Percentiles rank a stretch among this genome's conserved stretches.
These are phyloP conservation scores for Bubo scandiacus DNA, from an alignment of 2,113 vertebrate species.

Conservation along the genomic window DNA sequence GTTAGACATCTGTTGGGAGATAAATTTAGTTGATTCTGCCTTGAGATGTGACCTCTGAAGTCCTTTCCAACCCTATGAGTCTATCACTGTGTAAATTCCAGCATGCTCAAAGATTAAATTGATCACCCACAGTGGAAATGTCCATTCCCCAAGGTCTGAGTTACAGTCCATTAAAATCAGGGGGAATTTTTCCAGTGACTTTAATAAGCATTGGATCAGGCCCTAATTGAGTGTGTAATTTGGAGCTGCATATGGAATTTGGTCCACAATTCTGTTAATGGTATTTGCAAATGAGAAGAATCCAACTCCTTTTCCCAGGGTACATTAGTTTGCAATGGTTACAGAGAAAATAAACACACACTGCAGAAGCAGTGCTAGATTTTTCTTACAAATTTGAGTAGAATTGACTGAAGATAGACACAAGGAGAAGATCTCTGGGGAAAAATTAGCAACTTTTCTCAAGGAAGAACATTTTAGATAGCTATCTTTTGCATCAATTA, in stretches of 20 bases:
- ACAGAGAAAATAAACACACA: neutral
- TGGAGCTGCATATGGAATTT: slow-evolving; percentile 9
- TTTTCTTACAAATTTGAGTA: neutral
- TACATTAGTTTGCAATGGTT: slow-evolving; percentile 9
- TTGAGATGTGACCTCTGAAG: slow-evolving; percentile 22
- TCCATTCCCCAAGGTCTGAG: neutral
- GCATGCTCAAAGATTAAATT: neutral
- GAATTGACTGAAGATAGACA: neutral
- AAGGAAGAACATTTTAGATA: neutral
- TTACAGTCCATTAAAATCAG: neutral
- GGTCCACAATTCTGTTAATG: neutral
- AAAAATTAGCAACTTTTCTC: slow-evolving; percentile 12
- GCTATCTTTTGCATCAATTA: neutral
- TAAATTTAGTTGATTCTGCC: neutral
- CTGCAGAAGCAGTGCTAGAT: neutral
- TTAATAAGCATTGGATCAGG: slow-evolving; percentile 7
- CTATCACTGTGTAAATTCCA: neutral
- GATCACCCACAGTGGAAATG: neutral
- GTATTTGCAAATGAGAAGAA: slow-evolving; percentile 23
- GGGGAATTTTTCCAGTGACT: slow-evolving; percentile 10
- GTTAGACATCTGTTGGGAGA: neutral
- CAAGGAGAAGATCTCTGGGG: neutral
- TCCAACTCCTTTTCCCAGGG: slow-evolving; percentile 11
- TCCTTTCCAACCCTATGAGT: neutral
- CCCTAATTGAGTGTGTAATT: slow-evolving; percentile 31